Base-by-base conservation (phyloP, 2,888 invertebrate species). In the Cistogaster globosa region DNA sequence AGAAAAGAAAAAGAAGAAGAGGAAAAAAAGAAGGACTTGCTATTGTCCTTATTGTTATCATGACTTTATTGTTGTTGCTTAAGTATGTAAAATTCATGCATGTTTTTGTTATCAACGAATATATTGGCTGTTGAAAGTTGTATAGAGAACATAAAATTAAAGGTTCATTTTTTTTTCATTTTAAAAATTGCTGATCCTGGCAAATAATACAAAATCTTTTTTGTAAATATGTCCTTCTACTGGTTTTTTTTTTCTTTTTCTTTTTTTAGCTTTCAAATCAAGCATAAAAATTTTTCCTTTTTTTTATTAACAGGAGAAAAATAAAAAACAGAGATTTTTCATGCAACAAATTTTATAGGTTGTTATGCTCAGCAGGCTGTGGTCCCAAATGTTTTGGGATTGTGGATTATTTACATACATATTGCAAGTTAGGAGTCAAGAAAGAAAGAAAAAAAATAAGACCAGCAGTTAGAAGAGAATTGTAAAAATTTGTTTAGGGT, bases 11-110 rank as follows among this genome's bases (percentile, higher is more conserved):
- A 7, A 6, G 32, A 32, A 32, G 32, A 5, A 32, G 32, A 32
- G 8, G 32, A 32, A 32, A n/a, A 36, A 22, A 67, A 80, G 80
- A 67, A 48, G 84, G 72, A 77, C 84, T 77, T 77, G 67, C 51
- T 53, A 67, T 67, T 57, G 67, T 82, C 69, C 79, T 82, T 85
- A 85, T 85, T 85, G 82, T 82, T 82, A 79, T 85, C 82, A 85
- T 82, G 82, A 67, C 82, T 85, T 85, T 82, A 79, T 85, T 81
- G 80, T 74, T 51, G 18, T 60, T 51, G 51, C 22, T 72, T 72
- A 62, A 65, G 60, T 75, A 57, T 62, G 45, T 55, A 68, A 62
- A 62, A 60, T 68, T 68, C 71, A 83, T 83, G 76, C 42, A 38
- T 63, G 72, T 57, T 72, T 80, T 74, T 65, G 72, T 51, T 80